Percentiles rank a stretch among this genome's conserved stretches.
Evolutionary conservation across 1,140 invertebrate genomes (phyloP).

Genomic region (Glossosoma conforme): DNA sequence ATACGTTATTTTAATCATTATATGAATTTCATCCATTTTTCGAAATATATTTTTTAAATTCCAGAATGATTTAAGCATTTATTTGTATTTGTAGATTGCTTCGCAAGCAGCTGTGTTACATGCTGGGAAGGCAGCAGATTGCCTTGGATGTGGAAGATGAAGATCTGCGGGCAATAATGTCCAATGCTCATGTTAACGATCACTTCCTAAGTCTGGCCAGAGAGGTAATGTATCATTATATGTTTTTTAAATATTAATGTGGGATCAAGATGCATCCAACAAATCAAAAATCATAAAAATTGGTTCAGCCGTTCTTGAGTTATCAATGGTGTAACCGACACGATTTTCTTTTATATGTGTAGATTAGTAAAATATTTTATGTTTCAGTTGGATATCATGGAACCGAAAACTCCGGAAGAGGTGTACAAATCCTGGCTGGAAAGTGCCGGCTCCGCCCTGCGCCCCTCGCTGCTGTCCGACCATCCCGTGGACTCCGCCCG

Average conservation of each 20-base stretch:
- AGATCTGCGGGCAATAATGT: conserved; percentile 93
- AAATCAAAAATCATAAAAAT: too few species aligned
- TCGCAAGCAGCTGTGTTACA: conserved; percentile 95
- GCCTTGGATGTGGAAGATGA: conserved; percentile 69
- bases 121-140: conserved; percentile 95
- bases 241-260: background rate
- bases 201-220: conserved; percentile 94
- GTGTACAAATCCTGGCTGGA: conserved; percentile 99
- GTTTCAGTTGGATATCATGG: conserved; percentile 92
- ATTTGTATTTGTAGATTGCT: conserved; percentile 57
- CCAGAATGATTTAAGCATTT: background rate
- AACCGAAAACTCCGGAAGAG: conserved; percentile 98
- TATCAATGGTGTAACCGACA: too few species aligned
- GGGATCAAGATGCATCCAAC: too few species aligned
- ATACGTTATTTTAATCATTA: too few species aligned
- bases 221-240: conserved; percentile 60
- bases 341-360: background rate
- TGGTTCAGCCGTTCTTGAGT: too few species aligned
- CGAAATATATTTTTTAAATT: background rate
- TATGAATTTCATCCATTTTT: background rate
- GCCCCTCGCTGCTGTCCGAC: conserved; percentile 62
- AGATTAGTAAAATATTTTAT: background rate
- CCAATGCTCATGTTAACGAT: conserved; percentile 93
- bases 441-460: conserved; percentile 77
- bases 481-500: conserved; percentile 85